Evolutionary conservation across 2,888 invertebrate genomes (phyloP), one percentile per base, ranked within the genome.

Genomic region (Campoletis raptor): DNA sequence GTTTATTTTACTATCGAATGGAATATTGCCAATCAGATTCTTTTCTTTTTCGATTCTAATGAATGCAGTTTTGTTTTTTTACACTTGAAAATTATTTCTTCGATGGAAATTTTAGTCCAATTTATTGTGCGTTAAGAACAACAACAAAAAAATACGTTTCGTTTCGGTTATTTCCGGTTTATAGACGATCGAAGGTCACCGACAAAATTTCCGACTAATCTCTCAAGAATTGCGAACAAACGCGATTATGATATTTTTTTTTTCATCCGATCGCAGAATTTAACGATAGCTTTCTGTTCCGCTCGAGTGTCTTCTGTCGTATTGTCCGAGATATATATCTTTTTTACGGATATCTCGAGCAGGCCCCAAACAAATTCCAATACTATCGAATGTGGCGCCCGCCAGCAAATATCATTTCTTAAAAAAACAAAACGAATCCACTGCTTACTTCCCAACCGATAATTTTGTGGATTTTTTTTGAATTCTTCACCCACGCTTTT

Each of bases 261-360:
- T 72, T 73, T 37, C 72, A 72, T 83, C 80, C 76, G 72, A 85
- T 83, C 70, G 76, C 4, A 37, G 54, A 72, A 54, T 78, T 86
- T 72, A 80, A 72, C 83, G 83, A 86, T 80, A 86, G 76, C 76
- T 83, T 79, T 81, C 83, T 76, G 79, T 86, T 83, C 70, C 66
- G 73, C 67, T 7, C 37, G 67, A 40, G 36, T 54, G 48, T 85
- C 57, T 37, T 45, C 45, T 77, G 67, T 80, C 57, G 69, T 67
- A 42, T 83, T 78, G 66, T 77, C 24, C 52, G 76, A 12, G 74
- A 70, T 42, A 15, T 12, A 37, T 66, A 74, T 81, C 66, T 77
- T 77, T 54, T 52, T 66, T 18, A 52, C 64, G n/a, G 67, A 67
- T 78, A 78, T 67, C 67, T 76, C 45, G 61, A 15, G 15, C 15